A percentile compares a stretch with the other conserved stretches of the same genome.
These are phyloP conservation scores for Clarias laeviceps DNA, from an alignment of 2,797 vertebrate species.

Conservation along the genomic window DNA sequence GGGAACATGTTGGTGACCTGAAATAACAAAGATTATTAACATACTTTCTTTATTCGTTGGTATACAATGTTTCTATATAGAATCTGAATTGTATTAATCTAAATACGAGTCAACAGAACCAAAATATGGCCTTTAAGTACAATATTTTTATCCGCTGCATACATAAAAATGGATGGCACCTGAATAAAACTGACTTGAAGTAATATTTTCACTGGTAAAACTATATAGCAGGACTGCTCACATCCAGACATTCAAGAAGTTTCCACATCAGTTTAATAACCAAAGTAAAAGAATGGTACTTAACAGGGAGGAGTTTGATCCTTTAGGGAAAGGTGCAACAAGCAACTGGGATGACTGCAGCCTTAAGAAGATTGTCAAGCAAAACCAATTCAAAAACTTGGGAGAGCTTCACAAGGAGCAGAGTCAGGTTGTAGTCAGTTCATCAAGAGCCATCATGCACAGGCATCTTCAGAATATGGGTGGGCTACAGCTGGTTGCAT, in stretches of 20 bases:
- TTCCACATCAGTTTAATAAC: background rate
- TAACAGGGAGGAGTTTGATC: background rate
- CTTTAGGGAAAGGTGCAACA: background rate
- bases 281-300: background rate
- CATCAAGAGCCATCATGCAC: too few species aligned
- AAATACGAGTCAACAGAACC: background rate
- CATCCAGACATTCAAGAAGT: background rate
- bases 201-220: background rate
- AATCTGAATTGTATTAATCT: background rate
- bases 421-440: too few species aligned
- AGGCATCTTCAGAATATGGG: too few species aligned
- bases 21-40: conserved; percentile 35
- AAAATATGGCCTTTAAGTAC: background rate
- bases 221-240: background rate
- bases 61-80: background rate
- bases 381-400: too few species aligned
- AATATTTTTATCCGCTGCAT: background rate
- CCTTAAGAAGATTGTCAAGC: too few species aligned
- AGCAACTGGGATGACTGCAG: background rate
- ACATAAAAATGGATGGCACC: background rate
- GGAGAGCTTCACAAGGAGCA: too few species aligned
- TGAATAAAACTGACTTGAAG: background rate
- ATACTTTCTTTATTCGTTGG: background rate
- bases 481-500: too few species aligned
- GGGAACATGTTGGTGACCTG: conserved; percentile 89